phyloP scores from a whole-genome alignment of 2,797 vertebrate genomes.

The Ciconia nigra region DNA sequence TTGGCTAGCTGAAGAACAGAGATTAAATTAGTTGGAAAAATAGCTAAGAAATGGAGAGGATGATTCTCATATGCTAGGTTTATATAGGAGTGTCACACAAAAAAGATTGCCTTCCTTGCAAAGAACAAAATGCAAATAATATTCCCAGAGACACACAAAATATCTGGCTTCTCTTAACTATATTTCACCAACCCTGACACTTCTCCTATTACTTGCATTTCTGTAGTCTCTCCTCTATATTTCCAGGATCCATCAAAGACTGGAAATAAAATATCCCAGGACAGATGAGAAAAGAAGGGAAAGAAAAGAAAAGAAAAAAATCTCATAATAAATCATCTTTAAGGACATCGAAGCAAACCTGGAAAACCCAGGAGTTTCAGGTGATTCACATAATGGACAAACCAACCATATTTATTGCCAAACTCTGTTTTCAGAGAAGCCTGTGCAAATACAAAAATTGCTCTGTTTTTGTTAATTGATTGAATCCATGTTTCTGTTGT shows the following conservation, averaged over 20 bases:
- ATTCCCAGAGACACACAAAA: background rate
- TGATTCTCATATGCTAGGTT: background rate
- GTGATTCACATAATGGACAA: background rate
- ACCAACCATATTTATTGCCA: background rate
- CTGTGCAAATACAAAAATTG: background rate
- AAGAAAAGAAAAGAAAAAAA: background rate
- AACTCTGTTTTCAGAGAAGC: background rate
- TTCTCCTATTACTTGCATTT: background rate
- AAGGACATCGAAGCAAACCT: background rate
- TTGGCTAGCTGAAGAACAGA: background rate
- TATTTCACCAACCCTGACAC: background rate
- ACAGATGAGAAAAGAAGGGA: background rate
- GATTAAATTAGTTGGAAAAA: constrained; percentile 30
- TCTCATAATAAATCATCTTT: background rate
- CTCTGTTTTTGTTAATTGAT: background rate
- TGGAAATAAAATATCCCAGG: background rate
- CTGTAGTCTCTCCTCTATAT: background rate
- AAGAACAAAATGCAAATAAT: constrained; percentile 17
- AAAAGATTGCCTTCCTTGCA: background rate
- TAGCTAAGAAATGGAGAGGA: background rate
- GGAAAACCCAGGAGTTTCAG: background rate
- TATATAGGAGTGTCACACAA: background rate
- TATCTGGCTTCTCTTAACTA: background rate
- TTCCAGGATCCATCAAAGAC: background rate
- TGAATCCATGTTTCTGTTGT: background rate